A percentile compares a stretch with the other conserved stretches of the same genome.
These are phyloP conservation scores for Uria lomvia DNA, from an alignment of 2,113 vertebrate genomes.

Conservation along the genomic window DNA sequence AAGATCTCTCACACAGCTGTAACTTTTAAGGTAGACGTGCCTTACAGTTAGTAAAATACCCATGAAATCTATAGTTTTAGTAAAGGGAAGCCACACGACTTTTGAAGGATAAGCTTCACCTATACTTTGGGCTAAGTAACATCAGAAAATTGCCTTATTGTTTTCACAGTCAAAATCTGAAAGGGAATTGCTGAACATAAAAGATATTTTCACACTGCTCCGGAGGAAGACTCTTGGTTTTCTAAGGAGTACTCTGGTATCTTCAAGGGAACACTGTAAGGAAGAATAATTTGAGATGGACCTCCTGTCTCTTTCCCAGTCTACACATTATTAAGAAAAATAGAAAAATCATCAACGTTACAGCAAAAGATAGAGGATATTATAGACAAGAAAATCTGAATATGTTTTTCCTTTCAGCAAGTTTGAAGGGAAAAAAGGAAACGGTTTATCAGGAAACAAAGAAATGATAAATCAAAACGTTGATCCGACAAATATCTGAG, in stretches of 20 bases:
- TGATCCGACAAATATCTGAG: not conserved
- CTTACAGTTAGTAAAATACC: not conserved
- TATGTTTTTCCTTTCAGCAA: not conserved
- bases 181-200: not conserved
- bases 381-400: not conserved
- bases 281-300: not conserved
- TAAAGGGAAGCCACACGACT: not conserved
- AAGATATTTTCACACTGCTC: not conserved
- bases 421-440: not conserved
- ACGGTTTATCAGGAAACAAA: not conserved
- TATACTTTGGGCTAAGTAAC: not conserved
- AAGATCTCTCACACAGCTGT: not conserved
- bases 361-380: not conserved
- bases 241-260: not conserved
- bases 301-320: not conserved
- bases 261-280: not conserved
- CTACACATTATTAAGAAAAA: not conserved
- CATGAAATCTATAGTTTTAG: not conserved
- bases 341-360: not conserved
- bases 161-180: not conserved
- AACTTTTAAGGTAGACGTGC: not conserved
- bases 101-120: not conserved
- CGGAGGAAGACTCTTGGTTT: not conserved
- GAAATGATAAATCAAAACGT: not conserved
- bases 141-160: not conserved